Base-by-base conservation (phyloP, 2,797 vertebrate species). In the Lagocephalus sceleratus region DNA sequence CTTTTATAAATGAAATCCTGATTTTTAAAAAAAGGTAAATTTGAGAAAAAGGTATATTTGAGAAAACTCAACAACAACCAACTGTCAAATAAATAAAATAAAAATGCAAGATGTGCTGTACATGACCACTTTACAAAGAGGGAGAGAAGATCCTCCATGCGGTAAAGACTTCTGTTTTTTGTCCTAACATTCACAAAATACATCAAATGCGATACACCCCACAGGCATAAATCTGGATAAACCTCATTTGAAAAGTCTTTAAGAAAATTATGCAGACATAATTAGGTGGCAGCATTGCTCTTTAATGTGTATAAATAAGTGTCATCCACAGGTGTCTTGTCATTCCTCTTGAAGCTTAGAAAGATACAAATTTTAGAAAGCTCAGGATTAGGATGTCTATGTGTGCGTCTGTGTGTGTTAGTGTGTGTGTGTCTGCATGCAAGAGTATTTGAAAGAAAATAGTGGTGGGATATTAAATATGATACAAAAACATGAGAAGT, bases 251-350 rank as follows among this genome's bases (percentile, higher is more conserved):
- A 75, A 66, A 79, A 45, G 57, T 68, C 66, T 73, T 76, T 71
- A 59, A 76, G 68, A 76, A 79, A 84, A 66, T 8, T 63, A 70
- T 59, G 40, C 66, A 54, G 57, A 73, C 63, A 57, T 76, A 82
- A 81, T 79, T 73, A 76, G 66, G 44, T 51, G 60, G 66, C 51
- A 52, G 56, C 21, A 52, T 50, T 66, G 60, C 77, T 75, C 55
- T 73, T 76, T 56, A 75, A 75, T 68, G 71, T 82, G 81, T 53
- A 82, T 68, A 76, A 57, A 80, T 77, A 68, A 76, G 55, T 29
- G 50, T 10, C 0, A 70, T 72, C 71, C 65, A 84, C 67, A 83
- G 76, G 77, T 82, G 71, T 68, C 61, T 66, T 16, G 25, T 63
- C 60, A 66, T 62, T 75, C 62, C 44, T 76, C 71, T 75, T 51